Base-by-base conservation (phyloP, 2,888 invertebrate genomes). In the Aphrophora alni region DNA sequence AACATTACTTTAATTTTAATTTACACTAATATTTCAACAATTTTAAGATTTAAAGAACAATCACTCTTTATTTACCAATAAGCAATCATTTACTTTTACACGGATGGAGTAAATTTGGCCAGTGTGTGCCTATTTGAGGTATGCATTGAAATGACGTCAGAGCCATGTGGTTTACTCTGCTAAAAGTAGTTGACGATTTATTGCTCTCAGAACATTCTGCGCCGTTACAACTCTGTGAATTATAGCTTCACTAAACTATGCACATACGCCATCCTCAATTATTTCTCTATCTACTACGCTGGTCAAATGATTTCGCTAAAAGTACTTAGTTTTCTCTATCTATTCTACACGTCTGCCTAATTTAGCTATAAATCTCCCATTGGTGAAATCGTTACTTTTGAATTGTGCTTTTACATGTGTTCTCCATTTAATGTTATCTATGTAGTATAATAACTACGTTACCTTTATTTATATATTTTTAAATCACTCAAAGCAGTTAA, bases 201-300 rank as follows among this genome's bases (percentile, higher is more conserved):
- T 59, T 21, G n/a, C 21, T 14, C 14, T 44, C 44, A 17, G 44
- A 44, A 44, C 44, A 44, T 44, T 44, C 14, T 44, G 21, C n/a
- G 21, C 59, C 21, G 59, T 59, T 59, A 59, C 59, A 59, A 59
- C 21, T 59, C 21, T 21, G 59, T 59, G 59, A 59, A 7, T 21
- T 59, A 59, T 59, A 59, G 59, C 59, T 59, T 59, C 59, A 59
- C 59, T 59, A 59, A 59, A 59, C 59, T 59, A 59, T 59, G 59
- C 59, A 21, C 59, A 21, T 59, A 59, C 59, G n/a, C 21, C 59
- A 59, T 59, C 59, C 59, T 59, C 21, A 59, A 59, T 59, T 59
- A 59, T 59, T 59, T 59, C 59, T 21, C 59, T 59, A 59, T 59
- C 59, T 59, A 59, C 21, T 59, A 14, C 59, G 59, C 59, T 21